A percentile compares a stretch with the other conserved stretches of the same genome.
phyloP scores from a whole-genome alignment of 1,140 invertebrate species.

The Meloidogyne hapla region DNA sequence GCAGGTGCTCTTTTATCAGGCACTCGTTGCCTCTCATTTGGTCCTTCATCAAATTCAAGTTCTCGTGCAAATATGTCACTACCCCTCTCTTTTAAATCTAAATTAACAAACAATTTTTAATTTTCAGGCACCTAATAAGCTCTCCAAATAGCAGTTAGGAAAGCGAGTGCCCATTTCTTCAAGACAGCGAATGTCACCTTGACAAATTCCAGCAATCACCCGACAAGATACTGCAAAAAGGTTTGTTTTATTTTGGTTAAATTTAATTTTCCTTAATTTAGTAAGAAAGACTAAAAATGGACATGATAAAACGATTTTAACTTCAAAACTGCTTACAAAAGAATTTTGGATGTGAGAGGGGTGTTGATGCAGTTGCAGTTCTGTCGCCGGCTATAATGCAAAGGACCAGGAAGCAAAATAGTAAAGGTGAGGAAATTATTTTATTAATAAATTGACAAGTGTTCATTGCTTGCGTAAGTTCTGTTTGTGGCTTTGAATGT shows the following conservation, averaged over 20 bases:
- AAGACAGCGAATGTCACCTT: constrained; percentile 28
- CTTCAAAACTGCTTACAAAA: constrained; percentile 15
- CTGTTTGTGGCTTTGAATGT: too few relatives aligned
- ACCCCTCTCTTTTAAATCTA: neutral
- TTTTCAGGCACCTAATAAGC: neutral
- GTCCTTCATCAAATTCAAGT: neutral
- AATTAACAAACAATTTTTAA: neutral
- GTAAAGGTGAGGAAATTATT: neutral
- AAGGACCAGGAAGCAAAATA: neutral
- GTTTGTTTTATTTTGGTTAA: too few relatives aligned
- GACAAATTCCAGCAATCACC: constrained; percentile 37
- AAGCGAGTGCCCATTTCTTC: constrained; percentile 38
- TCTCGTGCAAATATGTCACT: neutral
- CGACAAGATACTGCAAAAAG: constrained; percentile 35
- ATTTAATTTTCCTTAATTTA: too few relatives aligned
- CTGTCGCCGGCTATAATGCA: neutral
- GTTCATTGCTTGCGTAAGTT: neutral
- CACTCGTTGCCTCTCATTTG: constrained; percentile 1
- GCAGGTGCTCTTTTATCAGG: constrained; percentile 23
- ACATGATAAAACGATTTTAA: neutral
- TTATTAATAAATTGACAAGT: neutral
- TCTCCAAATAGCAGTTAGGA: constrained; percentile 35
- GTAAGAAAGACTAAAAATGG: neutral
- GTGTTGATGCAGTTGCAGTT: neutral
- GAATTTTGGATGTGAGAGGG: constrained; percentile 8